A percentile compares a stretch with the other conserved stretches of the same genome.
Evolutionary conservation across 2,797 vertebrate genomes (phyloP).

Genomic region (Muscicapa comitata): DNA sequence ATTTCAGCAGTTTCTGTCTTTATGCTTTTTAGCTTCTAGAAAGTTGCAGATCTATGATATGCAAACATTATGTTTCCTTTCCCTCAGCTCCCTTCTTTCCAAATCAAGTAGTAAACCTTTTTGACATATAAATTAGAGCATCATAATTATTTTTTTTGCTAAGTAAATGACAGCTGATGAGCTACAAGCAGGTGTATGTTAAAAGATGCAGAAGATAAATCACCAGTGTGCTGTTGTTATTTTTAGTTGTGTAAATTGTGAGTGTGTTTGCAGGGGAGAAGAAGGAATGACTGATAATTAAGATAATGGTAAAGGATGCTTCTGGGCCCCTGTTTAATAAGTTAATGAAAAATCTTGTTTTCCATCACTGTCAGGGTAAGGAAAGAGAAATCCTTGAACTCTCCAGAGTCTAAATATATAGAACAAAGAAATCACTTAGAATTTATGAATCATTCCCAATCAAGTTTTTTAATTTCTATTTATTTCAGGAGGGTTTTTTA

Average conservation of each 20-base stretch:
- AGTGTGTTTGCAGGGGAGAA: not conserved
- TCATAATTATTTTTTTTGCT: not conserved
- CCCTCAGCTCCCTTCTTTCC: not conserved
- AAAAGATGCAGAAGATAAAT: conserved; percentile 7
- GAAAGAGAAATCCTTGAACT: not conserved
- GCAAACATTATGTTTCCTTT: not conserved
- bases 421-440: not conserved
- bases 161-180: not conserved
- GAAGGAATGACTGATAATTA: not conserved
- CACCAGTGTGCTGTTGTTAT: not conserved
- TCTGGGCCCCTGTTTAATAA: not conserved
- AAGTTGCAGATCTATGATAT: not conserved
- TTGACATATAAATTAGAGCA: not conserved
- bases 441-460: not conserved
- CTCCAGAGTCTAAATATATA: not conserved
- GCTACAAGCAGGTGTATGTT: not conserved
- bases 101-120: not conserved
- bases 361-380: not conserved
- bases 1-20: not conserved
- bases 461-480: not conserved
- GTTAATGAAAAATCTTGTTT: not conserved
- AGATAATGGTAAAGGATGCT: not conserved
- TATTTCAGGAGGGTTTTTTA: accelerated
- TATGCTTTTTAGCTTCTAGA: not conserved
- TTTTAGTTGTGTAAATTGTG: not conserved